Evolutionary conservation across 2,888 invertebrate genomes (phyloP), one percentile per base, ranked within the genome.

Genomic region (Aphelenchoides bicaudatus): DNA sequence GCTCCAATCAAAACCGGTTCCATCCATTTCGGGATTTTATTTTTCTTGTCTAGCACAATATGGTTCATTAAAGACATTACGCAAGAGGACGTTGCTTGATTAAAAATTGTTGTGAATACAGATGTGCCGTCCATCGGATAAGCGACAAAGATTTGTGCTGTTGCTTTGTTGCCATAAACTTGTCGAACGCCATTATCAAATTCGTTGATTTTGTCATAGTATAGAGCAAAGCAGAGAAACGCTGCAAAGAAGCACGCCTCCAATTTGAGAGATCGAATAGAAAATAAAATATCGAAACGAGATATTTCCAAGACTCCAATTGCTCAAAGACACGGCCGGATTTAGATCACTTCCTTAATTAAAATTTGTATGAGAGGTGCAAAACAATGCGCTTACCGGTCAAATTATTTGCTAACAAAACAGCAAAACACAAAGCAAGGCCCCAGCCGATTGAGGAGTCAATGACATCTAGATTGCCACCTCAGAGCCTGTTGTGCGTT

Each of bases 131-230:
- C n/a, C n/a, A n/a, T n/a, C 2, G 84, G 83, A 65, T 82, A 84
- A 0, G 84, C 84, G 27, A 83, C 79, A 73, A 83, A 85, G 58
- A 85, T 84, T n/a, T 83, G 82, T 1, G 84, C 84, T 1, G 84
- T 84, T 13, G 75, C 80, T 19, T 75, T 70, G 2, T 67, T 56
- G 39, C 77, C 77, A 49, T 52, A 58, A 63, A 62, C 72, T 50
- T 64, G 61, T 21, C 81, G 73, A 2, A 58, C 70, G 4, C 82
- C 83, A 25, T 76, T 78, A 61, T 81, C 81, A 70, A 75, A 81
- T 31, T 72, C 61, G 54, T 76, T 74, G 53, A n/a, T n/a, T n/a
- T n/a, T n/a, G n/a, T n/a, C 77, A 66, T 37, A 50, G 65, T 48
- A 30, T 34, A 73, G 74, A 70, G 83, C 84, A 27, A 83, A 80